phyloP scores from a whole-genome alignment of 2,113 vertebrate genomes.

The Engystomops pustulosus region DNA sequence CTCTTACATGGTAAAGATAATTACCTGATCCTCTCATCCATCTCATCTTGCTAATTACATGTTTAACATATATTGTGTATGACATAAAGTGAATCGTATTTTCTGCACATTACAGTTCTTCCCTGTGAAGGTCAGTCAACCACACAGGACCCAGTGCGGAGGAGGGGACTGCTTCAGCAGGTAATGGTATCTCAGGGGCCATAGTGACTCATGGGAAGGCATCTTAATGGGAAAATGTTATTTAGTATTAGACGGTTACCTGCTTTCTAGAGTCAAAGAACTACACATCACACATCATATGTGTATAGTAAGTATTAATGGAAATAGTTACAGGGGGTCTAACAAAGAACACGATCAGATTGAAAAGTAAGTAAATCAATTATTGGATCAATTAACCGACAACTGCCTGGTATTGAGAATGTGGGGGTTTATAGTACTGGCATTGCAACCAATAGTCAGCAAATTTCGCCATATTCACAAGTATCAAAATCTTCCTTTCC shows the following conservation, averaged over 20 bases:
- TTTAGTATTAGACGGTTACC: neutral
- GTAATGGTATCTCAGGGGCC: neutral
- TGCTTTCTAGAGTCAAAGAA: too few species aligned
- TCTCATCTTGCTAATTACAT: neutral
- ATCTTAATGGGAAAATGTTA: conserved; percentile 12
- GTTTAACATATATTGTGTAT: neutral
- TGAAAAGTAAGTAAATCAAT: too few species aligned
- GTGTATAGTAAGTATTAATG: too few species aligned
- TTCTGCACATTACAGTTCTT: neutral
- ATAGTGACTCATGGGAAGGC: neutral
- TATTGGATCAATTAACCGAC: too few species aligned
- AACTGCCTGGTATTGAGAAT: neutral
- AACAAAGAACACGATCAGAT: too few species aligned
- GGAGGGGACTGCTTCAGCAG: neutral
- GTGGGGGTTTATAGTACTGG: neutral
- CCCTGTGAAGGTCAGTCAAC: conserved; percentile 19
- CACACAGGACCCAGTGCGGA: neutral
- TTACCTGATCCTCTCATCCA: too few species aligned
- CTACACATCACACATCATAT: too few species aligned
- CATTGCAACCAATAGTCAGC: too few species aligned
- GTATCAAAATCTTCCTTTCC: too few species aligned
- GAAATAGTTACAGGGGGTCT: too few species aligned
- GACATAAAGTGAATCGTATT: neutral
- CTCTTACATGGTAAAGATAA: too few species aligned
- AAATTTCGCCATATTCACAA: too few species aligned